phyloP scores from a whole-genome alignment of 2,888 invertebrate genomes.

The Matsumyia berberina region DNA sequence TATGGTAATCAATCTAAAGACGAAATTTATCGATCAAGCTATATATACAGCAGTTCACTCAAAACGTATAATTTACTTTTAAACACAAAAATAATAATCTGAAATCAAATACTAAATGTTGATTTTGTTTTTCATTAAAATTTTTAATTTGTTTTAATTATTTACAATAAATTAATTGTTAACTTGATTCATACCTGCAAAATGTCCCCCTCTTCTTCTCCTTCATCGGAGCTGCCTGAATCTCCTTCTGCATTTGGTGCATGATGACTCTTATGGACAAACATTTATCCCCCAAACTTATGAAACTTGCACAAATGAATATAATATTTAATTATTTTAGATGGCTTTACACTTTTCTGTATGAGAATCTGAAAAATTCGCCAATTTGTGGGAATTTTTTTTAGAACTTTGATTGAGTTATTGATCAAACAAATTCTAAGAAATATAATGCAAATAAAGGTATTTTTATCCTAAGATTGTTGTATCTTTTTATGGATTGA shows the following conservation, averaged over 20 bases:
- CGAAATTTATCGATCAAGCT: slow-evolving; percentile 39
- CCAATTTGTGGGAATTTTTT: slow-evolving; percentile 63
- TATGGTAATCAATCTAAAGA: slow-evolving; percentile 4
- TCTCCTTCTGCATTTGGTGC: slow-evolving; percentile 84
- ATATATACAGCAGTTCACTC: neutral
- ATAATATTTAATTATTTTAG: slow-evolving; percentile 25
- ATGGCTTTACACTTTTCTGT: slow-evolving; percentile 48
- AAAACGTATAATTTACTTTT: no score
- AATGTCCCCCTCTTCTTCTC: slow-evolving; percentile 85
- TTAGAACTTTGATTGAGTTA: slow-evolving; percentile 39
- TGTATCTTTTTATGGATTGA: neutral
- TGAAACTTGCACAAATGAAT: slow-evolving; percentile 71
- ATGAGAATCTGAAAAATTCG: slow-evolving; percentile 47
- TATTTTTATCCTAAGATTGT: slow-evolving; percentile 10
- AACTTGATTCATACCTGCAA: slow-evolving; percentile 80
- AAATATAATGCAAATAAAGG: slow-evolving; percentile 22
- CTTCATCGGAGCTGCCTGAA: slow-evolving; percentile 87
- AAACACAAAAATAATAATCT: slow-evolving; percentile 3
- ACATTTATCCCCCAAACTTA: slow-evolving; percentile 83
- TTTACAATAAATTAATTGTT: slow-evolving; percentile 10
- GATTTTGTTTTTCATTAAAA: neutral
- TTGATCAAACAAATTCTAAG: slow-evolving; percentile 69
- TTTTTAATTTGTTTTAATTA: neutral
- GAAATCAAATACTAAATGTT: slow-evolving; percentile 12
- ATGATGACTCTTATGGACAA: slow-evolving; percentile 85